phyloP scores from a whole-genome alignment of 2,113 vertebrate genomes.

The Trichomycterus rosablanca region DNA sequence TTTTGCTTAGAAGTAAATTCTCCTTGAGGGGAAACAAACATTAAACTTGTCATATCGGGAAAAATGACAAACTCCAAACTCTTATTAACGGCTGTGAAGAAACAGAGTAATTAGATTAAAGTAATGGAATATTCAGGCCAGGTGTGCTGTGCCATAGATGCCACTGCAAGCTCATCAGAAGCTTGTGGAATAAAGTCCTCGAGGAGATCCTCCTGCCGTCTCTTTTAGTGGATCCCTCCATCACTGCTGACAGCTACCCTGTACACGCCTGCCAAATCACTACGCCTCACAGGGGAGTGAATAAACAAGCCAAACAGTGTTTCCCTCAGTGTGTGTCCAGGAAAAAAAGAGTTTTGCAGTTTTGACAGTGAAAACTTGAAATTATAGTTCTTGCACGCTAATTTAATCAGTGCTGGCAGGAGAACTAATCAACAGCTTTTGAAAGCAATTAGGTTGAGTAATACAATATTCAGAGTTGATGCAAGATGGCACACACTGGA shows the following conservation, averaged over 20 bases:
- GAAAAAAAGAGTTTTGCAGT: neutral
- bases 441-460: neutral
- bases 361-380: neutral
- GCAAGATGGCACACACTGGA: neutral
- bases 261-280: conserved; percentile 11
- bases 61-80: conserved; percentile 10
- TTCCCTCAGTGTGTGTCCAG: neutral
- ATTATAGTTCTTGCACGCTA: neutral
- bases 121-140: conserved; percentile 14
- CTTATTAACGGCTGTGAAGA: conserved; percentile 14
- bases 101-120: conserved; percentile 6
- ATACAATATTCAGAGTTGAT: neutral
- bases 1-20: neutral
- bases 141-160: neutral
- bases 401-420: neutral
- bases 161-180: neutral
- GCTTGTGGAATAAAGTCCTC: conserved; percentile 9
- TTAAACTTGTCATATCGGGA: neutral
- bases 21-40: neutral
- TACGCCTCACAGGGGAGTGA: neutral
- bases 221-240: conserved; percentile 7
- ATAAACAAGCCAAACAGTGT: conserved; percentile 5
- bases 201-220: conserved; percentile 2
- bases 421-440: neutral
- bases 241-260: conserved; percentile 23